Conservation (phyloP, 2,113 vertebrate species). For the Camelus dromedarius region DNA sequence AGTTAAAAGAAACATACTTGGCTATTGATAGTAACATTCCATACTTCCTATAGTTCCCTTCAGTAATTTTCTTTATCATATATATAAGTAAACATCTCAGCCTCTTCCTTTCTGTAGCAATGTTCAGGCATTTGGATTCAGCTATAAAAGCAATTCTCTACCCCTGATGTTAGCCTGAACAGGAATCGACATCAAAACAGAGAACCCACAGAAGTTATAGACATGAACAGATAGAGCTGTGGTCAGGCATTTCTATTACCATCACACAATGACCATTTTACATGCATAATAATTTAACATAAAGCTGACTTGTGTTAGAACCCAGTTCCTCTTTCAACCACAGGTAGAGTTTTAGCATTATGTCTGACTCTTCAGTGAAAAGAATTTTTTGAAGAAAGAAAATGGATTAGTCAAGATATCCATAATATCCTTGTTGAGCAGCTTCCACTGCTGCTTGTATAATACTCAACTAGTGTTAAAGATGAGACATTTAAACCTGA, state of each 20-base stretch:
- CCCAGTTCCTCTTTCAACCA: neutral
- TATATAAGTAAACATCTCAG: neutral
- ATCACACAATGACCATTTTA: conserved; percentile 12
- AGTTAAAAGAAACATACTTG: neutral
- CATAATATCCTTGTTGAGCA: neutral
- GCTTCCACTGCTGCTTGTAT: neutral
- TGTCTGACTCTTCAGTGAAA: neutral
- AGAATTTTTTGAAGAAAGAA: conserved; percentile 16
- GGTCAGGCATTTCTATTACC: neutral
- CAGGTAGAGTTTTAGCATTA: neutral
- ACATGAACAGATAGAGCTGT: conserved; percentile 36
- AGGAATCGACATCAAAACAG: conserved; percentile 5
- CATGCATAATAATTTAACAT: neutral
- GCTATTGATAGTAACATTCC: neutral
- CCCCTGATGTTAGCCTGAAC: neutral
- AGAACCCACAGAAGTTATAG: neutral
- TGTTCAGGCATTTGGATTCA: neutral
- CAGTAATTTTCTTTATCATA: neutral
- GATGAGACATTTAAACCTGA: neutral
- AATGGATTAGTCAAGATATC: neutral
- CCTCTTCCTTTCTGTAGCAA: neutral
- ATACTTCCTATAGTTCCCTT: neutral
- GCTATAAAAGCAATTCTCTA: conserved; percentile 7
- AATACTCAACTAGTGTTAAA: neutral
- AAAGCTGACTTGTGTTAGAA: neutral